Evolutionary conservation across 2,888 invertebrate species (phyloP).

Genomic region (Microctonus hyperodae): DNA sequence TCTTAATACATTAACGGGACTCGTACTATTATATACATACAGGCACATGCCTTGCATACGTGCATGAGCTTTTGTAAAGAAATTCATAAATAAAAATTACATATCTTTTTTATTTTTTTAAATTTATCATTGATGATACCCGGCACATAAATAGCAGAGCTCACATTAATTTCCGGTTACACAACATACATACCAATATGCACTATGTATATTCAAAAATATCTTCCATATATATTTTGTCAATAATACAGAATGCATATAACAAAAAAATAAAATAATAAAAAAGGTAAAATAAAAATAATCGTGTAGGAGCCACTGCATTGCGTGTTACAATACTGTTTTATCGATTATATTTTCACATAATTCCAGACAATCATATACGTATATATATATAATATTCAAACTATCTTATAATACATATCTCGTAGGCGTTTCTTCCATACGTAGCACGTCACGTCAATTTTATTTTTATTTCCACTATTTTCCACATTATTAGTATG

Average conservation of each 20-base stretch:
- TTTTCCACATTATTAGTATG: too few species aligned
- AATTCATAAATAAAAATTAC: background rate
- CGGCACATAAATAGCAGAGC: background rate
- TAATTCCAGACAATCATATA: slow-evolving; percentile 37
- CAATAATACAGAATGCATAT: too few species aligned
- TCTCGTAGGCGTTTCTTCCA: too few species aligned
- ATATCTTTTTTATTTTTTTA: background rate
- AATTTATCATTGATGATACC: background rate
- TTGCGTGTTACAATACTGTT: slow-evolving; percentile 43
- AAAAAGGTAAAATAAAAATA: background rate
- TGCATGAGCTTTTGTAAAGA: background rate
- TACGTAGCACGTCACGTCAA: slow-evolving; percentile 35
- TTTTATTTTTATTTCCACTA: slow-evolving; percentile 35
- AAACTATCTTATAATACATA: too few species aligned
- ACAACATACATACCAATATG: too few species aligned
- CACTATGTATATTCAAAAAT: too few species aligned
- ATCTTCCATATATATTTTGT: too few species aligned
- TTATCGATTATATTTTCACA: slow-evolving; percentile 28
- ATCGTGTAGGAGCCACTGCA: slow-evolving; percentile 34
- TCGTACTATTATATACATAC: background rate
- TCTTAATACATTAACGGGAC: slow-evolving; percentile 13
- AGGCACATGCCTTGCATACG: background rate
- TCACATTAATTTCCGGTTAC: background rate
- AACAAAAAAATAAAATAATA: background rate
- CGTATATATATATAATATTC: background rate